A percentile compares a stretch with the other conserved stretches of the same genome.
phyloP scores from a whole-genome alignment of 2,888 invertebrate genomes.

The Eulithis testata region DNA sequence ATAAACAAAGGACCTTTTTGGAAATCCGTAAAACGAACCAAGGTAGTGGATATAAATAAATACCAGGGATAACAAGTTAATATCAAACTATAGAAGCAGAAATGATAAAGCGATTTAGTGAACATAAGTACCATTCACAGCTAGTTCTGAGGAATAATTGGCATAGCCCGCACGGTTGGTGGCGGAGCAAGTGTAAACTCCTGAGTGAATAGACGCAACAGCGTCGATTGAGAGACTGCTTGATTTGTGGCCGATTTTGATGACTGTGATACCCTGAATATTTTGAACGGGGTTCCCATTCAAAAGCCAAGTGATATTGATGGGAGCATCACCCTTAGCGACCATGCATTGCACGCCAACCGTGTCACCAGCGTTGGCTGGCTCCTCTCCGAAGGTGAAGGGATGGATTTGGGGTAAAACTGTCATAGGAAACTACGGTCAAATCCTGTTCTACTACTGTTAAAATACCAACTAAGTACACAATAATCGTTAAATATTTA shows the following conservation, averaged over 20 bases:
- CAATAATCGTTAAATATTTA: slow-evolving; percentile 43
- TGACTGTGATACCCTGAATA: slow-evolving; percentile 83
- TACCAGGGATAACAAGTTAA: slow-evolving; percentile 20
- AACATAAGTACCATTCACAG: slow-evolving; percentile 87
- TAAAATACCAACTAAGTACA: slow-evolving; percentile 33
- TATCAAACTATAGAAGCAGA: slow-evolving; percentile 34
- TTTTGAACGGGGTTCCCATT: slow-evolving; percentile 85
- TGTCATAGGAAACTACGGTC: slow-evolving; percentile 55
- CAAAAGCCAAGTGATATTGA: slow-evolving; percentile 90
- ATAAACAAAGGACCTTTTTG: slow-evolving; percentile 6
- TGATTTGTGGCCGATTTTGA: slow-evolving; percentile 85
- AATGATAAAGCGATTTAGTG: slow-evolving; percentile 30
- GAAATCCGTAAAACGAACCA: slow-evolving; percentile 23
- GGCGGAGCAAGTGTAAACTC: slow-evolving; percentile 90
- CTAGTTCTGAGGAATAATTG: slow-evolving; percentile 86
- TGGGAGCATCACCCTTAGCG: slow-evolving; percentile 91
- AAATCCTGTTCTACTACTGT: slow-evolving; percentile 9
- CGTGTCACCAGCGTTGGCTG: slow-evolving; percentile 91
- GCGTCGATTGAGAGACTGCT: slow-evolving; percentile 90
- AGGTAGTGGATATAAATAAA: slow-evolving; percentile 21
- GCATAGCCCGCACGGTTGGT: slow-evolving; percentile 88
- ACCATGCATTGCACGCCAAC: slow-evolving; percentile 91
- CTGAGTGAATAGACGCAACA: slow-evolving; percentile 89
- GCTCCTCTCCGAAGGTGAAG: slow-evolving; percentile 90
- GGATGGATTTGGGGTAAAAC: slow-evolving; percentile 91